Evolutionary conservation across 1,140 invertebrate genomes (phyloP).

Genomic region (Drosophila mayri): DNA sequence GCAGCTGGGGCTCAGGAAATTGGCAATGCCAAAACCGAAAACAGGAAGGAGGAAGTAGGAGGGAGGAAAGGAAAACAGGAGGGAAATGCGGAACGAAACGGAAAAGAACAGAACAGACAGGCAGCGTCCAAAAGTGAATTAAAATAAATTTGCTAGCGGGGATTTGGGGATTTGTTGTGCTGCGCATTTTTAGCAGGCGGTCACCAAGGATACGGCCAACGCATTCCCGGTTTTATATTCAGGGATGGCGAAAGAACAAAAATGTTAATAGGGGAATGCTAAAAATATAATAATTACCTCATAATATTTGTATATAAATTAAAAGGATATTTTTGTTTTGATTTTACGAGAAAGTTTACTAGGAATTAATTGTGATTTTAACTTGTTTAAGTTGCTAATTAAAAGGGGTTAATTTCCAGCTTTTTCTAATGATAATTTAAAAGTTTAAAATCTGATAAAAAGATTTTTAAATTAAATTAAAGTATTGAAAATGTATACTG

Average conservation of each 20-base stretch:
- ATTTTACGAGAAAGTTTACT: neutral
- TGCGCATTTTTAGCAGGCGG: conserved; percentile 76
- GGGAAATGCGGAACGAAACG: conserved; percentile 15
- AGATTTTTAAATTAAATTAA: neutral
- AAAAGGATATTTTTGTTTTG: neutral
- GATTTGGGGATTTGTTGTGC: conserved; percentile 81
- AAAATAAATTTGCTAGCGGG: conserved; percentile 83
- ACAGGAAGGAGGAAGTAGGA: conserved; percentile 1
- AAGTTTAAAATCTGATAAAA: neutral
- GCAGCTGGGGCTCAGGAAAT: conserved; percentile 60
- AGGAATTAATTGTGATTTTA: neutral
- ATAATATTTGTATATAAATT: too few species aligned
- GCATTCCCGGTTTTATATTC: conserved; percentile 37
- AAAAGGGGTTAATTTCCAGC: too few species aligned
- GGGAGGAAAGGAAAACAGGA: conserved; percentile 17
- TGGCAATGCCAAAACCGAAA: conserved; percentile 74
- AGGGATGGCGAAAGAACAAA: conserved; percentile 41
- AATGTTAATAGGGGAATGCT: neutral
- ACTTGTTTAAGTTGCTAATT: neutral
- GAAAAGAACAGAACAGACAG: conserved; percentile 36
- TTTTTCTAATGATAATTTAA: neutral
- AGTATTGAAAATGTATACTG: neutral
- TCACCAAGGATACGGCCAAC: conserved; percentile 58
- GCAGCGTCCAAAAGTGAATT: conserved; percentile 80
- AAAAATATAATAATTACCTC: neutral